A percentile compares a stretch with the other conserved stretches of the same genome.
Evolutionary conservation across 2,797 vertebrate species (phyloP).

Genomic region (Sparus aurata): DNA sequence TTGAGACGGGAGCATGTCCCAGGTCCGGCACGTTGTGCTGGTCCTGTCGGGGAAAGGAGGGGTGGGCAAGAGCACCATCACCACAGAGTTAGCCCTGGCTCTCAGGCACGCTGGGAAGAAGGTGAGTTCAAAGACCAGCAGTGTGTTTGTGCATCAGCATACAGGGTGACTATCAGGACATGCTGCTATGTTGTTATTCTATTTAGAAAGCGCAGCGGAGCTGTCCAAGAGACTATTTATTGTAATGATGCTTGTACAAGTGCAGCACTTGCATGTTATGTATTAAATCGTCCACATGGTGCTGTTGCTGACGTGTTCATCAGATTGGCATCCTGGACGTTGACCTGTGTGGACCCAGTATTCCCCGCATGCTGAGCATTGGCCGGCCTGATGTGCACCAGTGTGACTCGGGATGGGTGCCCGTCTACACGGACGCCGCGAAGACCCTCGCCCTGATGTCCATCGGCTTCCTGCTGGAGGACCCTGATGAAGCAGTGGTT

Average conservation of each 20-base stretch:
- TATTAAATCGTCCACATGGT: not conserved
- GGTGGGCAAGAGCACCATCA: constrained; percentile 96
- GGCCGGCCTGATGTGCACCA: constrained; percentile 91
- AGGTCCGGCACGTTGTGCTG: constrained; percentile 89
- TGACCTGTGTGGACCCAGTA: constrained; percentile 96
- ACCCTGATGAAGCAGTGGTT: constrained; percentile 93
- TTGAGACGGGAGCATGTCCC: constrained; percentile 82
- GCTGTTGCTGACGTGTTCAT: constrained; percentile 1
- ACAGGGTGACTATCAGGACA: not conserved
- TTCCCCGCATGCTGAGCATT: constrained; percentile 91
- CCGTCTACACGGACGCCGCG: constrained; percentile 89
- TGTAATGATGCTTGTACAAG: not conserved
- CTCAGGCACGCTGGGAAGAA: constrained; percentile 89
- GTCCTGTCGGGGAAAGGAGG: constrained; percentile 97
- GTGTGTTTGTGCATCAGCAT: not conserved
- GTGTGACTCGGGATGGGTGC: constrained; percentile 95
- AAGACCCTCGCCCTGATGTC: constrained; percentile 94
- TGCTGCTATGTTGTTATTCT: not conserved
- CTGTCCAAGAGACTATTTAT: not conserved
- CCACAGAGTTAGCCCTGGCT: constrained; percentile 91
- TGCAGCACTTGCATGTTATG: not conserved
- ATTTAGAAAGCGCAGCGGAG: not conserved
- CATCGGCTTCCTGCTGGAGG: constrained; percentile 94
- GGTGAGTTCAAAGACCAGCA: constrained; percentile 78
- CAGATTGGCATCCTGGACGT: constrained; percentile 97